Evolutionary conservation across 2,888 invertebrate genomes (phyloP).

Genomic region (Ectemnius continuus): DNA sequence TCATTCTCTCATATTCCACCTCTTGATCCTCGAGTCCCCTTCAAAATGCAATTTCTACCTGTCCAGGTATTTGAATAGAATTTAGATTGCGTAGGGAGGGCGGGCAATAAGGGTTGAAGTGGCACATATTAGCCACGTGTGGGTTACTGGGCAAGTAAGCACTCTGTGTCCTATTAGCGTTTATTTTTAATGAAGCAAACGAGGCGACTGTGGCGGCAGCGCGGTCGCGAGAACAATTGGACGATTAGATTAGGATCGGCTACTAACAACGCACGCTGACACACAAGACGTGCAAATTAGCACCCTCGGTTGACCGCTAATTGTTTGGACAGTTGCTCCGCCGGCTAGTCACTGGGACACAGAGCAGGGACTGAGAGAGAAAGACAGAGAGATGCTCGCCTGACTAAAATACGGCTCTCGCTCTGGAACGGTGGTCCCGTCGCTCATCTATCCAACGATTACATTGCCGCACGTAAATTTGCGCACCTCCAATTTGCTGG

Average conservation of each 20-base stretch:
- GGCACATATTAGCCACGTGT: not conserved
- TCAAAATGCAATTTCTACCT: too few species aligned
- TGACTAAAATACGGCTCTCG: conserved; percentile 33
- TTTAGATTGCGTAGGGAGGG: too few species aligned
- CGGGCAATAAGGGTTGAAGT: not conserved
- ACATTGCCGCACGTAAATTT: conserved; percentile 3
- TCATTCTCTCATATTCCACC: too few species aligned
- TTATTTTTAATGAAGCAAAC: not conserved
- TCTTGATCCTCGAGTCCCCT: too few species aligned
- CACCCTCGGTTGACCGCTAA: conserved; percentile 39
- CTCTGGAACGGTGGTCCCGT: conserved; percentile 2
- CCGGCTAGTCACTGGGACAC: conserved; percentile 9
- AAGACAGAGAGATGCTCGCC: conserved; percentile 11
- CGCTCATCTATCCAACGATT: conserved; percentile 28
- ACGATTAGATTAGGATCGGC: conserved; percentile 24
- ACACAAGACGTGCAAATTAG: conserved; percentile 38
- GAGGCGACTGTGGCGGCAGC: not conserved
- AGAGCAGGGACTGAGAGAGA: too few species aligned
- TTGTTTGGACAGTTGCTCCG: conserved; percentile 45
- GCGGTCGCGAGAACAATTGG: conserved; percentile 15
- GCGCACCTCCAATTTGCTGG: too few species aligned
- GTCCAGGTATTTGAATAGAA: too few species aligned
- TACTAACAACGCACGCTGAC: conserved; percentile 11
- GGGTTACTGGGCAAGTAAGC: not conserved
- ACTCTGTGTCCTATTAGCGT: not conserved